Evolutionary conservation across 2,888 invertebrate genomes (phyloP).

Genomic region (Hirtodrosophila alboralis): DNA sequence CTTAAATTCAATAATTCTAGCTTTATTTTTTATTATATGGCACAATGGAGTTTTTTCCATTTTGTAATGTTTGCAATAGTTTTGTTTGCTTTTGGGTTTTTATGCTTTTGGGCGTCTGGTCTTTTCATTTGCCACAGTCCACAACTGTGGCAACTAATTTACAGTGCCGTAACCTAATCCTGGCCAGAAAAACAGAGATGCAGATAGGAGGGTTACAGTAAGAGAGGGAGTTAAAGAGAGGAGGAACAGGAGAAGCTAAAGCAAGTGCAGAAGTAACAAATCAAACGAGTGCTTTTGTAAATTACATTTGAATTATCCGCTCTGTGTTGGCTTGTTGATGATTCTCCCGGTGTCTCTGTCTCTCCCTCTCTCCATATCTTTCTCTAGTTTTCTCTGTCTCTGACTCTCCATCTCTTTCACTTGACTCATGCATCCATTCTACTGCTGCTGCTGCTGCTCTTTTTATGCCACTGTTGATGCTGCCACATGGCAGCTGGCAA

Average conservation of each 20-base stretch:
- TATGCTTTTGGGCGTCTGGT: conserved; percentile 36
- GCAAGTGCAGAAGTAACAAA: conserved; percentile 64
- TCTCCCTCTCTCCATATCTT: neutral
- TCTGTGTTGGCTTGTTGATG: conserved; percentile 22
- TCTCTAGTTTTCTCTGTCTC: conserved; percentile 1
- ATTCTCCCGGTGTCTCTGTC: neutral
- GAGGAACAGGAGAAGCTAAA: neutral
- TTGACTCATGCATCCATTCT: conserved; percentile 57
- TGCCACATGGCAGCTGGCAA: conserved; percentile 66
- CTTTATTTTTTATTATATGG: too few species aligned
- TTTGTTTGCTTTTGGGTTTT: conserved; percentile 13
- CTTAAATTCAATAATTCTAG: too few species aligned
- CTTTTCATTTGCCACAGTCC: conserved; percentile 24
- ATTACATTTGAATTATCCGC: conserved; percentile 78
- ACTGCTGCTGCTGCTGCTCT: too few species aligned
- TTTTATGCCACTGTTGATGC: conserved; percentile 33
- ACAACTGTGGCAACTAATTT: conserved; percentile 62
- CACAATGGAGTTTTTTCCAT: too few species aligned
- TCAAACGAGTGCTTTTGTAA: conserved; percentile 79
- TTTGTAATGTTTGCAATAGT: neutral
- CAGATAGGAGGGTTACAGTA: neutral
- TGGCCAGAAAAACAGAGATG: conserved; percentile 7
- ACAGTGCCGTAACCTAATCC: conserved; percentile 14
- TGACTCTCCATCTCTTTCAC: neutral
- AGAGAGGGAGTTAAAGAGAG: neutral